phyloP scores from a whole-genome alignment of 2,113 vertebrate species.

The Indicator indicator region DNA sequence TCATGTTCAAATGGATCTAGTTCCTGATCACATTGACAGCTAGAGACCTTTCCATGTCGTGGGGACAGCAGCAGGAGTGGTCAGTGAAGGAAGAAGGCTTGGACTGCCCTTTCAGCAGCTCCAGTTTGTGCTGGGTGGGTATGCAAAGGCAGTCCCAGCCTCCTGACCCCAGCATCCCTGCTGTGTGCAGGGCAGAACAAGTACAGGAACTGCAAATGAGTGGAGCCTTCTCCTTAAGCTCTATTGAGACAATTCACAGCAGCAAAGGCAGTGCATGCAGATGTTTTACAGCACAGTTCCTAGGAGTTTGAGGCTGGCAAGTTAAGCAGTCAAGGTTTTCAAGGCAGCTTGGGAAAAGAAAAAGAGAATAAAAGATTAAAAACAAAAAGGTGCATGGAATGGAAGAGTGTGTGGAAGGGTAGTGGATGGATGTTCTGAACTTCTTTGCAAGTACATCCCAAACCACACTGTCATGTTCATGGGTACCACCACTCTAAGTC shows the following conservation, averaged over 20 bases:
- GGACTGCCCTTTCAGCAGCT: not conserved
- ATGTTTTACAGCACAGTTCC: not conserved
- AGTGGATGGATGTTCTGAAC: not conserved
- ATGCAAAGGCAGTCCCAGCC: not conserved
- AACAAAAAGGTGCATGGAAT: not conserved
- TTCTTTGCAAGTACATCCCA: not conserved
- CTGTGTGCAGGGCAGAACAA: not conserved
- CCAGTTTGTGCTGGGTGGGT: not conserved
- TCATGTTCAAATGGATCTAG: not conserved
- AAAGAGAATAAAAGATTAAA: not conserved
- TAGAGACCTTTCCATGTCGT: not conserved
- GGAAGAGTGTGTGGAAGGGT: not conserved
- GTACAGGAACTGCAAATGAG: not conserved
- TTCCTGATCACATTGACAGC: not conserved
- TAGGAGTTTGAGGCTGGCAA: not conserved
- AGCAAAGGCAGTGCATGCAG: not conserved
- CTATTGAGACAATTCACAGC: not conserved
- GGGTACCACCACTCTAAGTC: not conserved
- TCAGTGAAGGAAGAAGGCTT: not conserved
- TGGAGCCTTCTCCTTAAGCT: not conserved
- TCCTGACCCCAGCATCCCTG: not conserved
- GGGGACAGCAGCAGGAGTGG: not conserved
- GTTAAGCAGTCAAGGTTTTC: not conserved
- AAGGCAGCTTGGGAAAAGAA: not conserved
- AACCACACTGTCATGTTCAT: not conserved